A percentile compares a stretch with the other conserved stretches of the same genome.
phyloP scores from a whole-genome alignment of 2,888 invertebrate genomes.

The Temnothorax rugatulus region DNA sequence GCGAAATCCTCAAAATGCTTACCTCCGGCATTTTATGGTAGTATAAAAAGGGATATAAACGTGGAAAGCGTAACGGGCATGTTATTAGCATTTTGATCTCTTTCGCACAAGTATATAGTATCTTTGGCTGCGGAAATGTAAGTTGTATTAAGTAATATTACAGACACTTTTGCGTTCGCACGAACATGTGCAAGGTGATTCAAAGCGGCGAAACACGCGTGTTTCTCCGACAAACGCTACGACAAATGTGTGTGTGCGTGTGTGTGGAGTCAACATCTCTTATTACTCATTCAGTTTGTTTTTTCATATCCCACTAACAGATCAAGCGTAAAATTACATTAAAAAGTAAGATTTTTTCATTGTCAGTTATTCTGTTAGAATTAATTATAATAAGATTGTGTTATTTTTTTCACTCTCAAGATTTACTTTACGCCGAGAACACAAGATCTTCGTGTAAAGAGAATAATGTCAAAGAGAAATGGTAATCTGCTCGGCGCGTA shows the following conservation, averaged over 20 bases:
- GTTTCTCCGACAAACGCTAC: no score
- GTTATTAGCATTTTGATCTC: slow-evolving; percentile 47
- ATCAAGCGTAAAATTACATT: neutral
- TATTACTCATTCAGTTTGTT: neutral
- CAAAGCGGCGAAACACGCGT: neutral
- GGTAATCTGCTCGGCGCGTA: neutral
- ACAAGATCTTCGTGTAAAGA: neutral
- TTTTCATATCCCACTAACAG: neutral
- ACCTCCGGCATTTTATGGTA: slow-evolving; percentile 19
- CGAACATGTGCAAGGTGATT: neutral
- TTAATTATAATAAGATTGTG: neutral
- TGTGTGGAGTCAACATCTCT: neutral
- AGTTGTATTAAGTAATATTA: slow-evolving; percentile 14
- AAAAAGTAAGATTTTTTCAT: neutral
- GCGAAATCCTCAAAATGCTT: slow-evolving; percentile 26
- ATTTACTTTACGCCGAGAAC: neutral
- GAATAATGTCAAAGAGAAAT: neutral
- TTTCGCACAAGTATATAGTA: slow-evolving; percentile 31
- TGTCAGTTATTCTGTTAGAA: neutral
- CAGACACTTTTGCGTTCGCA: neutral
- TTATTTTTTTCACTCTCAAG: neutral
- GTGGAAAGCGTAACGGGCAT: slow-evolving; percentile 31
- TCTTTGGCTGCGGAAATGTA: slow-evolving; percentile 8
- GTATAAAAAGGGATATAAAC: slow-evolving; percentile 22
- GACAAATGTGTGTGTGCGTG: neutral